phyloP scores from a whole-genome alignment of 2,113 vertebrate species.

The Corythoichthys intestinalis region DNA sequence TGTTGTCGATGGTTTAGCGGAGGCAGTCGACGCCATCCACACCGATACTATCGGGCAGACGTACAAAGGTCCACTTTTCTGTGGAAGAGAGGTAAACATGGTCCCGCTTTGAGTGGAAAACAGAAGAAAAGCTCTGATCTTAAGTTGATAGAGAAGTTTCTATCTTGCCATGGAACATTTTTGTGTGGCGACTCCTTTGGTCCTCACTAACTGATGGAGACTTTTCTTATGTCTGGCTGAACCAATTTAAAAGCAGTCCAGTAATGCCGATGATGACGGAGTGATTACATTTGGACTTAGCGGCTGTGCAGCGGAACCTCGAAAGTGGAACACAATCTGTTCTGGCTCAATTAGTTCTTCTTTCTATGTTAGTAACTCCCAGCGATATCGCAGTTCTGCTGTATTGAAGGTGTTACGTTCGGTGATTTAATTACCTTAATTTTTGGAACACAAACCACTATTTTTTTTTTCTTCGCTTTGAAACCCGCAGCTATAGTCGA shows the following conservation, averaged over 20 bases:
- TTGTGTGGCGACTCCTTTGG: constrained; percentile 1
- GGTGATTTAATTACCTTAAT: too few species aligned
- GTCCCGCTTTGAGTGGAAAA: background rate
- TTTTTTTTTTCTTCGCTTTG: too few species aligned
- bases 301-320: background rate
- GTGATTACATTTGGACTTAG: background rate
- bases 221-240: background rate
- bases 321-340: background rate
- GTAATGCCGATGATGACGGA: background rate
- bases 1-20: background rate
- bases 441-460: too few species aligned
- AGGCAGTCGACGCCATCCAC: background rate
- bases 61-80: background rate
- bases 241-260: background rate
- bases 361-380: background rate
- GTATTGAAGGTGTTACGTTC: background rate
- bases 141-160: constrained; percentile 3
- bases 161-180: background rate
- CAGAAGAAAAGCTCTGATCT: background rate
- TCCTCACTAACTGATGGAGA: constrained; percentile 6
- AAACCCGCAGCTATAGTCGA: too few species aligned
- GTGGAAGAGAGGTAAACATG: background rate
- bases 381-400: background rate
- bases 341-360: background rate
- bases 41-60: background rate